phyloP scores from a whole-genome alignment of 2,888 invertebrate species.

The Aporophyla lueneburgensis region DNA sequence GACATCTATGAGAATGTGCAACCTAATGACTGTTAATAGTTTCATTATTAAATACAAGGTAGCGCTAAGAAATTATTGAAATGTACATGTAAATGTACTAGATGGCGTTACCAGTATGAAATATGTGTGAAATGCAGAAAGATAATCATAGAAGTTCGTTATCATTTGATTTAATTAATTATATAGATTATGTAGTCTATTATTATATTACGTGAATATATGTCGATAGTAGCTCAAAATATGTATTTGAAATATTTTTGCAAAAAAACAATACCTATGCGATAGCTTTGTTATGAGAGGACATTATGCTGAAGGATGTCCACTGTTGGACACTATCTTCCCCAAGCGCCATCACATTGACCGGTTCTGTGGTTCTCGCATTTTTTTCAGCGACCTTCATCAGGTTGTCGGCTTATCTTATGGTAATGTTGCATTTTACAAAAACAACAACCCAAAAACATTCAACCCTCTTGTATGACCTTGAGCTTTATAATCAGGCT shows the following conservation, averaged over 20 bases:
- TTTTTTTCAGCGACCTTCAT: background rate
- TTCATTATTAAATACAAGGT: conserved; percentile 11
- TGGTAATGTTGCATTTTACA: no score
- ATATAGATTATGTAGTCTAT: background rate
- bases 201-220: background rate
- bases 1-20: conserved; percentile 41
- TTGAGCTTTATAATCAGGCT: background rate
- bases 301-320: no score
- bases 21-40: background rate
- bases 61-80: background rate
- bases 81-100: background rate
- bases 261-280: background rate
- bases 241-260: background rate
- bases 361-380: background rate
- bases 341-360: no score
- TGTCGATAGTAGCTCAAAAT: background rate
- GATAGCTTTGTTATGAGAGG: no score
- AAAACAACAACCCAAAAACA: no score
- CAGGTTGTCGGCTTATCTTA: background rate
- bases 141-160: background rate
- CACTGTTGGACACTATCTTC: no score
- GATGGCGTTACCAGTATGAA: conserved; percentile 36
- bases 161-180: background rate
- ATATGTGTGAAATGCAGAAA: background rate
- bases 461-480: background rate